A percentile compares a stretch with the other conserved stretches of the same genome.
Evolutionary conservation across 2,888 invertebrate genomes (phyloP).

Genomic region (Adelognathus sp.): DNA sequence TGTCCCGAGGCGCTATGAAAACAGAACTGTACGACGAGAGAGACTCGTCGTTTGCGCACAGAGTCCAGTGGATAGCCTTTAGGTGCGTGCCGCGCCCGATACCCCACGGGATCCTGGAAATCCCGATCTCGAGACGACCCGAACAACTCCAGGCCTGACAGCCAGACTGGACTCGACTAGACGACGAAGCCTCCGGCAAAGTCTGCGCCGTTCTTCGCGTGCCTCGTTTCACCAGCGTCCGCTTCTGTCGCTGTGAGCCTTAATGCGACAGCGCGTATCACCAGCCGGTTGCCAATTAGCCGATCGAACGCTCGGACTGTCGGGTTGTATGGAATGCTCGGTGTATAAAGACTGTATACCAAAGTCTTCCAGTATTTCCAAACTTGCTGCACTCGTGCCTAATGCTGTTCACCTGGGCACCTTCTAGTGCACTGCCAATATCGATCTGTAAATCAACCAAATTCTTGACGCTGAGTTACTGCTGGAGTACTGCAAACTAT

Average conservation of each 20-base stretch:
- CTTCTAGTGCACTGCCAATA: too few species aligned
- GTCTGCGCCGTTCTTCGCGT: constrained; percentile 35
- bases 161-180: constrained; percentile 25
- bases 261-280: constrained; percentile 44
- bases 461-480: too few species aligned
- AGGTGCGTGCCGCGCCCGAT: not conserved
- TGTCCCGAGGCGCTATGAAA: constrained; percentile 39
- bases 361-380: not conserved
- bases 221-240: constrained; percentile 3
- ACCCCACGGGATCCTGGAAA: constrained; percentile 33
- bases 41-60: not conserved
- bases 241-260: constrained; percentile 28
- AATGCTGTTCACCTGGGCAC: too few species aligned
- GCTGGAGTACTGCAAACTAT: too few species aligned
- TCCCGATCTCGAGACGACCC: constrained; percentile 22
- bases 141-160: constrained; percentile 14
- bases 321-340: too few species aligned
- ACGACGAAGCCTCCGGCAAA: constrained; percentile 48
- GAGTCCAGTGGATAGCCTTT: constrained; percentile 8
- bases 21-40: constrained; percentile 27
- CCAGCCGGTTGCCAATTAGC: constrained; percentile 59
- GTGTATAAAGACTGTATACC: constrained; percentile 40
- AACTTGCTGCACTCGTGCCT: too few species aligned
- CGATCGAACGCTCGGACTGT: constrained; percentile 32
- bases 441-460: too few species aligned